Evolutionary conservation across 2,113 vertebrate genomes (phyloP).

Genomic region (Vombatus ursinus): DNA sequence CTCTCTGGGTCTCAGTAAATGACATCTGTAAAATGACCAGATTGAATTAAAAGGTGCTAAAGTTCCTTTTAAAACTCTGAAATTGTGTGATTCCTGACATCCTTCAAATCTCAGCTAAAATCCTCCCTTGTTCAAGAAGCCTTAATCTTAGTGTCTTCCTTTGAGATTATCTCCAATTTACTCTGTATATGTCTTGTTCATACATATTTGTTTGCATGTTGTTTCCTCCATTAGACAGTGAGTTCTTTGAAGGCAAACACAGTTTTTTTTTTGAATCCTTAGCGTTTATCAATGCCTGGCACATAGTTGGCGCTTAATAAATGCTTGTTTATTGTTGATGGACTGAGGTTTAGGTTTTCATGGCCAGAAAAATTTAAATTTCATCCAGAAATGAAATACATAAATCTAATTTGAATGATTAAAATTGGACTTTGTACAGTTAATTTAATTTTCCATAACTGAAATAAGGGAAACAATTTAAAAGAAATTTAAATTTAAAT

Average conservation of each 20-base stretch:
- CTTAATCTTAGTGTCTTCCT: background rate
- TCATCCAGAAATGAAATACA: background rate
- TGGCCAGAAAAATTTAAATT: background rate
- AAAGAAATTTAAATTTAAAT: no score
- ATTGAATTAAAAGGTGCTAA: background rate
- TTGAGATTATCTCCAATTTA: background rate
- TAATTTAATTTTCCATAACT: background rate
- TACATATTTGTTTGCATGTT: background rate
- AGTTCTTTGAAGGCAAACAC: background rate
- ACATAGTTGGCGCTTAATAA: background rate
- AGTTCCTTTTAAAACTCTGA: background rate
- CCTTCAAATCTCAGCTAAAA: background rate
- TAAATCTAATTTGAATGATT: background rate
- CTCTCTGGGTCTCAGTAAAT: background rate
- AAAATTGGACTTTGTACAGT: background rate
- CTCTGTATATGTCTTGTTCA: background rate
- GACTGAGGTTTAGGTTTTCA: background rate
- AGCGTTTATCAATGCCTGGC: background rate
- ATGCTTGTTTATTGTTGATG: background rate
- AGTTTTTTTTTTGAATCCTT: background rate
- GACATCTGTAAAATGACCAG: background rate
- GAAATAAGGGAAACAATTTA: conserved; percentile 1
- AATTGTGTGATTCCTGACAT: background rate
- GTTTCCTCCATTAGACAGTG: background rate
- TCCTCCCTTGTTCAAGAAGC: background rate